A percentile compares a stretch with the other conserved stretches of the same genome.
These are phyloP conservation scores for Arremon brunneinucha DNA, from an alignment of 2,797 vertebrate genomes.

Conservation along the genomic window DNA sequence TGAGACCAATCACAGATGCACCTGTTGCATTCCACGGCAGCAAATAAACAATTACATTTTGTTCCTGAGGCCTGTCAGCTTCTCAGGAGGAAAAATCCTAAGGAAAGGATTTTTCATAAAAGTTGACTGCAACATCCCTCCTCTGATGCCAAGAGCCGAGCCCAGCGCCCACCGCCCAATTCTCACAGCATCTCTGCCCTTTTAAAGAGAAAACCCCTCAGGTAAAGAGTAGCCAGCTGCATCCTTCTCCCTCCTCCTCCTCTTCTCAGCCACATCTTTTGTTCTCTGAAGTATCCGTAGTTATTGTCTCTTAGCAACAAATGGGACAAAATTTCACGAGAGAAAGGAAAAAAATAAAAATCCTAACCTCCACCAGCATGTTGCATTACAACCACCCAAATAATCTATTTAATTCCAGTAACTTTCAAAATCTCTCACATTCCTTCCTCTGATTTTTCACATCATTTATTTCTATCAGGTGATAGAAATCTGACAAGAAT, in stretches of 20 bases:
- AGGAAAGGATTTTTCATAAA: no score
- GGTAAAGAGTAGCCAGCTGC: neutral
- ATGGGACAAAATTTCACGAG: neutral
- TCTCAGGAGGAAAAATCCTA: no score
- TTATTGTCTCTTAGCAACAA: neutral
- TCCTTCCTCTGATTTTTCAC: neutral
- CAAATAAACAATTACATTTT: no score
- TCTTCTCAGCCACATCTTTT: neutral
- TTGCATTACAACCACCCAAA: neutral
- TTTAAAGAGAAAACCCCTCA: neutral
- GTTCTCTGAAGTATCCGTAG: neutral
- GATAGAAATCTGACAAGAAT: neutral
- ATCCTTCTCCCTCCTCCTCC: neutral
- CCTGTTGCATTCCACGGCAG: no score
- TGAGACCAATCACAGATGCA: no score
- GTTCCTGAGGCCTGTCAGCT: no score
- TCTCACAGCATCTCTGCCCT: neutral
- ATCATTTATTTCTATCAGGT: neutral
- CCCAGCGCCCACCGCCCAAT: accelerated
- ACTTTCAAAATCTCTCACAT: neutral
- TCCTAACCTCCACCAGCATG: neutral
- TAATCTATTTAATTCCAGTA: neutral
- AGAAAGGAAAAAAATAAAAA: neutral
- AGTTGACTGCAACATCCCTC: no score
- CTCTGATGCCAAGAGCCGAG: neutral